Evolutionary conservation across 2,113 vertebrate genomes (phyloP).

Genomic region (Lethenteron camtschaticum): DNA sequence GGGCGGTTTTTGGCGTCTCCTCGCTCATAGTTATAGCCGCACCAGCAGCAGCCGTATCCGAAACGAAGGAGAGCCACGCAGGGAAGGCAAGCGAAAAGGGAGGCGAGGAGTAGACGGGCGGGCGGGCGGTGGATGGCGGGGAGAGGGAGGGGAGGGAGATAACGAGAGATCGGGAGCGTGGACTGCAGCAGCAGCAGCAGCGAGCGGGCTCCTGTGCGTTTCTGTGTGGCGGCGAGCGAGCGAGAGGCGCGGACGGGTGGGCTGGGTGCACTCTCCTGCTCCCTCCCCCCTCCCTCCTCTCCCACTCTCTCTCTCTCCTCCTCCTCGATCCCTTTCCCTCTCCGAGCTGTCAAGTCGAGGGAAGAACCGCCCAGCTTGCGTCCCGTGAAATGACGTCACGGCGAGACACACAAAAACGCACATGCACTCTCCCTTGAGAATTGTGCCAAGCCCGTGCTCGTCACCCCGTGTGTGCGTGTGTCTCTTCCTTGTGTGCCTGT

Average conservation of each 20-base stretch:
- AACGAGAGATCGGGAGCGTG: neutral
- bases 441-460: too few species aligned
- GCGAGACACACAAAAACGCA: neutral
- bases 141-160: neutral
- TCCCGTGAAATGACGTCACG: neutral
- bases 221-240: neutral
- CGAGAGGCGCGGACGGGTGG: neutral
- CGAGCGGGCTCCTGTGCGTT: too few species aligned
- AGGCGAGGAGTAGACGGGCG: neutral
- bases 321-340: neutral
- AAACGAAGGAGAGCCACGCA: too few species aligned
- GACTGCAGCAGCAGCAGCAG: too few species aligned
- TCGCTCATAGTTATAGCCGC: too few species aligned
- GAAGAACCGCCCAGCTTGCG: neutral
- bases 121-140: neutral
- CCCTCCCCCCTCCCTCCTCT: neutral
- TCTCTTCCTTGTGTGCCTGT: too few species aligned
- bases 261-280: neutral
- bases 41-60: too few species aligned
- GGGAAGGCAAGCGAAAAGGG: too few species aligned
- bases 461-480: too few species aligned
- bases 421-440: neutral
- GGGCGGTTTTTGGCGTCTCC: too few species aligned
- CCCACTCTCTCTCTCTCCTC: conserved; percentile 2
- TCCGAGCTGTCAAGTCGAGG: neutral